Percentiles rank a stretch among this genome's conserved stretches.
phyloP scores from a whole-genome alignment of 1,140 invertebrate species.

The Trigoniulus corallinus region DNA sequence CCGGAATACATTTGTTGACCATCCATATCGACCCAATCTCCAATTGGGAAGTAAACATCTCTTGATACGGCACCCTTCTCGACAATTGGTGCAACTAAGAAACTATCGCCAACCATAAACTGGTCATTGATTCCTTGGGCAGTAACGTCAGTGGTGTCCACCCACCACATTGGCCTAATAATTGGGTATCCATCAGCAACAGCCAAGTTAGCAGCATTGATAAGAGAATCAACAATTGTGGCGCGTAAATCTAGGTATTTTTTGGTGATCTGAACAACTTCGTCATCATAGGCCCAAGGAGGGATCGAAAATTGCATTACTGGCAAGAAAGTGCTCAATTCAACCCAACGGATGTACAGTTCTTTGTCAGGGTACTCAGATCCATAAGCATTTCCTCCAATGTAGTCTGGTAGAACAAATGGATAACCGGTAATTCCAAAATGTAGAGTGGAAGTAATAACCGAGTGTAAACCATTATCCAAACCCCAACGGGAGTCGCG shows the following conservation, averaged over 20 bases:
- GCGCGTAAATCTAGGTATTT: neutral
- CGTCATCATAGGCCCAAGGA: slow-evolving; percentile 68
- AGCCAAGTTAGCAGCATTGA: slow-evolving; percentile 10
- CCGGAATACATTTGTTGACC: slow-evolving; percentile 30
- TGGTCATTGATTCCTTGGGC: slow-evolving; percentile 28
- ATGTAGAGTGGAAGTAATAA: slow-evolving; percentile 63
- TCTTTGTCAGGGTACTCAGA: slow-evolving; percentile 39
- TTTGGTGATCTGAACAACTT: slow-evolving; percentile 29
- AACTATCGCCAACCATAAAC: slow-evolving; percentile 60
- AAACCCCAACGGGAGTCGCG: slow-evolving; percentile 60
- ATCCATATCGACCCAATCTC: slow-evolving; percentile 43
- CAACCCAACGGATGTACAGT: slow-evolving; percentile 77
- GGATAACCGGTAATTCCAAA: slow-evolving; percentile 71
- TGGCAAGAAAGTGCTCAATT: slow-evolving; percentile 72
- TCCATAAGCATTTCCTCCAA: slow-evolving; percentile 63
- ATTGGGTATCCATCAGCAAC: slow-evolving; percentile 18
- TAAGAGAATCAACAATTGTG: neutral
- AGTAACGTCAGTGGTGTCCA: slow-evolving; percentile 20
- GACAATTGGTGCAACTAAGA: slow-evolving; percentile 71
- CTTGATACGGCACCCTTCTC: slow-evolving; percentile 40
- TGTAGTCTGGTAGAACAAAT: slow-evolving; percentile 75
- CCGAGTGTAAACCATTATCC: slow-evolving; percentile 52
- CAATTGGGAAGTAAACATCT: slow-evolving; percentile 58
- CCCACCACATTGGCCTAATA: slow-evolving; percentile 30
- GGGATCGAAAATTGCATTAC: slow-evolving; percentile 69